Conservation (phyloP, 2,888 invertebrate genomes). For the Acutogordius australiensis region DNA sequence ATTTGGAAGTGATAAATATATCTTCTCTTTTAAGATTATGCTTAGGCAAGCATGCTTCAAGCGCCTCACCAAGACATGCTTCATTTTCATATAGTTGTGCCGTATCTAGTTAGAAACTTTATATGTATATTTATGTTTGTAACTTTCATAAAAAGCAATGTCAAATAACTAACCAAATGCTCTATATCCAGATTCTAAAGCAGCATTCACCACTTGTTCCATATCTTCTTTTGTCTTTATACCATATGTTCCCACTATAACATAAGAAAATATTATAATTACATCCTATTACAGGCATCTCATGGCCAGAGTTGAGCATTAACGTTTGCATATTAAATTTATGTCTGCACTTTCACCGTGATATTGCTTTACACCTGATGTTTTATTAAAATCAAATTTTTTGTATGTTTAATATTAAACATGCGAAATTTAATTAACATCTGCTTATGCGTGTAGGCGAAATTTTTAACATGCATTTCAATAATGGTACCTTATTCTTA, state of each 20-base stretch:
- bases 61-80: slow-evolving; percentile 34
- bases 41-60: slow-evolving; percentile 36
- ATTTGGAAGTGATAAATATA: slow-evolving; percentile 47
- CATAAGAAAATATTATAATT: neutral
- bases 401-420: too few relatives aligned
- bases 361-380: too few relatives aligned
- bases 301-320: neutral
- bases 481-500: too few relatives aligned
- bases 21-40: slow-evolving; percentile 38
- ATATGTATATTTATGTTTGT: too few relatives aligned
- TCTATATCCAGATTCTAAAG: neutral
- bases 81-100: slow-evolving; percentile 47
- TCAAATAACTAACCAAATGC: neutral
- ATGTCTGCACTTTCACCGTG: too few relatives aligned
- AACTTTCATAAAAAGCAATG: neutral
- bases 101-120: slow-evolving; percentile 31
- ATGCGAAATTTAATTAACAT: too few relatives aligned
- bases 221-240: neutral
- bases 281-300: neutral
- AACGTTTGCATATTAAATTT: neutral
- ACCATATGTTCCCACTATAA: neutral
- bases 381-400: too few relatives aligned
- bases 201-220: neutral
- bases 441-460: too few relatives aligned
- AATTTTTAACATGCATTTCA: too few relatives aligned